Base-by-base conservation (phyloP, 2,797 vertebrate genomes). In the Myotis vivesi region DNA sequence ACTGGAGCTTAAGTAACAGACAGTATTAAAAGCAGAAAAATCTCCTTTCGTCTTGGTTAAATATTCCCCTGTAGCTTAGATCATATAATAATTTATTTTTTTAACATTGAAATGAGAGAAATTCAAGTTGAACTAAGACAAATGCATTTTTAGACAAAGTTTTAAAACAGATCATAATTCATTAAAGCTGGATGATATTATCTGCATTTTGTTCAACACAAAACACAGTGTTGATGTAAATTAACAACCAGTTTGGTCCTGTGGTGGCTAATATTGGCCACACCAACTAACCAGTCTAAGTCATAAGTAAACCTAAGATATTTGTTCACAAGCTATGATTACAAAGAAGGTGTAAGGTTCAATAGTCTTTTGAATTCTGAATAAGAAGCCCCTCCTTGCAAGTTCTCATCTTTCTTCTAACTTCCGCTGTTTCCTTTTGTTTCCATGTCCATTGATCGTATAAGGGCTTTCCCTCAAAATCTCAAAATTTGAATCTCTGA, bases 11-110 rank as follows among this genome's bases (percentile, higher is more conserved):
- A 91, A 89, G 38, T 81, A 85, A 80, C 4, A 71, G 51, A n/a
- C 3, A 64, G 19, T 53, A 77, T 91, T 92, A 87, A 93, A 95
- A 94, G 62, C 66, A 85, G 87, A 97, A 89, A 64, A 64, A 5
- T 85, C n/a, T 77, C 19, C 28, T 95, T 83, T 72, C 7, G 38
- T 36, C 36, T 83, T 94, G n/a, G 10, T 84, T 84, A 80, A 95
- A 71, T 80, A 51, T 38, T 57, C 33, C 20, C 46, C n/a, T 72
- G 1, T 84, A 89, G 23, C 46, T 75, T 94, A 86, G 22, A 44
- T 69, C 8, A 77, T 41, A 76, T 33, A 84, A 89, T 72, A 62
- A 82, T 92, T 85, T 72, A 71, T 44, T 41, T 87, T 94, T 92
- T 89, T 94, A 87, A 69, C 23, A 82, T 7, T 87, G 7, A 69